A percentile compares a stretch with the other conserved stretches of the same genome.
Evolutionary conservation across 2,113 vertebrate species (phyloP).

Genomic region (Tragelaphus scriptus): DNA sequence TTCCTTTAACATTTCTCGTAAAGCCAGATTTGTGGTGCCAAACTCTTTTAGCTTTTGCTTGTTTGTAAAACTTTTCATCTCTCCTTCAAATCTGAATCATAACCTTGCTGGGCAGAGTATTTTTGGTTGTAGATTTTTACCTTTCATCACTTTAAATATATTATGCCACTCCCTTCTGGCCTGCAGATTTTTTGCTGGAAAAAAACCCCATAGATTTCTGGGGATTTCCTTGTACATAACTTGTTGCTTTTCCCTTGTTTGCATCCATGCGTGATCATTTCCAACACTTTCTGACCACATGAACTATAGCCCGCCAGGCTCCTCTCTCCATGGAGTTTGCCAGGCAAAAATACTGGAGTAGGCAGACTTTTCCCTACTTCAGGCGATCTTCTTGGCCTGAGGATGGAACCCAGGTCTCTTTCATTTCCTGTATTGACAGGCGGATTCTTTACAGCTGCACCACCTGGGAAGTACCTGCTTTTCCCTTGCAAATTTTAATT

Average conservation of each 20-base stretch:
- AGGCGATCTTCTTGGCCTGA: background rate
- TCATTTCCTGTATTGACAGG: background rate
- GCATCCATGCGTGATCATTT: accelerated
- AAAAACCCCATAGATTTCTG: background rate
- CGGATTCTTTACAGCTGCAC: background rate
- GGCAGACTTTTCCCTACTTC: background rate
- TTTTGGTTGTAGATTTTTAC: background rate
- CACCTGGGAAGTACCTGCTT: background rate
- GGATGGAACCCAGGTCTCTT: background rate
- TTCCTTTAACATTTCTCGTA: background rate
- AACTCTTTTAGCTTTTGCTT: background rate
- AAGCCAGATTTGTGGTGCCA: background rate
- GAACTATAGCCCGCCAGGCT: background rate
- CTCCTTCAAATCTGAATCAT: background rate
- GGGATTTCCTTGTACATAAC: background rate
- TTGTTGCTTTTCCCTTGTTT: background rate
- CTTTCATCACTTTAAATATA: background rate
- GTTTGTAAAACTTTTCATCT: background rate
- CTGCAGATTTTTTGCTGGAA: background rate
- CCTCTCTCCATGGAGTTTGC: background rate
- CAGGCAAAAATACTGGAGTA: background rate
- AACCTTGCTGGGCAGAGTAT: background rate
- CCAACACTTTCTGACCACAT: background rate
- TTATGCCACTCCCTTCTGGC: background rate
- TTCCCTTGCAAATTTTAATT: background rate